Conservation (phyloP, 2,888 invertebrate genomes). For the Latheticus oryzae region DNA sequence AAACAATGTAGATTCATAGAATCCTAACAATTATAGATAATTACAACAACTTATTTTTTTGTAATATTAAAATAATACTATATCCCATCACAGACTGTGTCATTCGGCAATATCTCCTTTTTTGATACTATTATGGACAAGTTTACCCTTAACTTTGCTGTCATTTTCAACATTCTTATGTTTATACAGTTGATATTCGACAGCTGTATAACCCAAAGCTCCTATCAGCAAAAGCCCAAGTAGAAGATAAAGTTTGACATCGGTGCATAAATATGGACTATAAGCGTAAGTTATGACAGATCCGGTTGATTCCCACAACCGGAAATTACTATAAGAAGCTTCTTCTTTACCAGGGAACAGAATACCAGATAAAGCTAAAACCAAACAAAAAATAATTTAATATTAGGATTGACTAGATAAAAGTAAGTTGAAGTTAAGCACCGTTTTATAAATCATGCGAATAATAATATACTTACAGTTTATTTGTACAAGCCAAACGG, state of each 20-base stretch:
- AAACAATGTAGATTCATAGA: too few species aligned
- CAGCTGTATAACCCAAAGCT: slow-evolving; percentile 78
- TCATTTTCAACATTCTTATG: slow-evolving; percentile 61
- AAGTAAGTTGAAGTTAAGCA: too few species aligned
- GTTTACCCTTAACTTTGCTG: slow-evolving; percentile 52
- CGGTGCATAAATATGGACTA: slow-evolving; percentile 81
- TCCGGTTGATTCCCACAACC: slow-evolving; percentile 92
- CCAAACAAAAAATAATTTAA: slow-evolving; percentile 16
- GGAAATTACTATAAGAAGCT: slow-evolving; percentile 92
- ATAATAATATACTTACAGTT: slow-evolving; percentile 74
- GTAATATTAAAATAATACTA: slow-evolving; percentile 11
- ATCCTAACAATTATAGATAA: slow-evolving; percentile 1
- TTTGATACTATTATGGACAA: slow-evolving; percentile 62
- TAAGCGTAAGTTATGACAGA: slow-evolving; percentile 87
- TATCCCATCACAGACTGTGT: slow-evolving; percentile 10
- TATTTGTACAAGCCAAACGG: slow-evolving; percentile 91
- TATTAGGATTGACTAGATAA: not conserved
- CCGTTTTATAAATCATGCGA: too few species aligned
- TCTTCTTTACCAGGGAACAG: slow-evolving; percentile 87
- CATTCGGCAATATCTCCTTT: slow-evolving; percentile 58
- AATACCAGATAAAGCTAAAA: slow-evolving; percentile 83
- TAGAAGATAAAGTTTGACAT: slow-evolving; percentile 77
- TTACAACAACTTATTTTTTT: not conserved
- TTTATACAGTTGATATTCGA: slow-evolving; percentile 71
- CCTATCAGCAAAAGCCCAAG: slow-evolving; percentile 77